Conservation (phyloP, 2,113 vertebrate species). For the Cinclus cinclus region DNA sequence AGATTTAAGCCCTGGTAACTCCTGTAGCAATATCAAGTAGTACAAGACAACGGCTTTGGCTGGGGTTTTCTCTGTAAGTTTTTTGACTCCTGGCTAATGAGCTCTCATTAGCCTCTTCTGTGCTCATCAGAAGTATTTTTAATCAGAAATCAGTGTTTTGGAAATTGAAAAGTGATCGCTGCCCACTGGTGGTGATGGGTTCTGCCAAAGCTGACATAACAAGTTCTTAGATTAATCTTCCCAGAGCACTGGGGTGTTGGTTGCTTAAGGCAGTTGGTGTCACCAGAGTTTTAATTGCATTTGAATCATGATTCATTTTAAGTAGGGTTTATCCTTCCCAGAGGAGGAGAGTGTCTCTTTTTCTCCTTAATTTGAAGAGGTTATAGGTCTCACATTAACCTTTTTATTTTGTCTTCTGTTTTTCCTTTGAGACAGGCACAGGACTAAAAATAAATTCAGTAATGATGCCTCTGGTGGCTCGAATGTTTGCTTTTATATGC, state of each 20-base stretch:
- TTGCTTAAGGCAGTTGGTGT: slow-evolving; percentile 26
- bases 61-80: not conserved
- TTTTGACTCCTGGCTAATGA: not conserved
- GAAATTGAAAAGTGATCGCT: not conserved
- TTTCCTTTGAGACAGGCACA: not conserved
- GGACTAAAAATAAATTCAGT: not conserved
- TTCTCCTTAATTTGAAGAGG: not conserved
- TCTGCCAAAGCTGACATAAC: slow-evolving; percentile 4
- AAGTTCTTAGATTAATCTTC: not conserved
- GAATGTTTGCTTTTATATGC: not conserved
- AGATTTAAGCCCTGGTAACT: not conserved
- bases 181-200: not conserved
- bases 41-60: not conserved
- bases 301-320: slow-evolving; percentile 11
- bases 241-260: slow-evolving; percentile 12
- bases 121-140: not conserved
- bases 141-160: not conserved
- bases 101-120: not conserved
- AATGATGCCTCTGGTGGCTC: not conserved
- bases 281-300: slow-evolving; percentile 31
- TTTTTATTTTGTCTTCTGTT: not conserved
- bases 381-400: not conserved
- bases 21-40: not conserved
- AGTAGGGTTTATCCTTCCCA: not conserved
- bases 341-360: not conserved